Base-by-base conservation (phyloP, 2,888 invertebrate species). In the Hololepta plana region DNA sequence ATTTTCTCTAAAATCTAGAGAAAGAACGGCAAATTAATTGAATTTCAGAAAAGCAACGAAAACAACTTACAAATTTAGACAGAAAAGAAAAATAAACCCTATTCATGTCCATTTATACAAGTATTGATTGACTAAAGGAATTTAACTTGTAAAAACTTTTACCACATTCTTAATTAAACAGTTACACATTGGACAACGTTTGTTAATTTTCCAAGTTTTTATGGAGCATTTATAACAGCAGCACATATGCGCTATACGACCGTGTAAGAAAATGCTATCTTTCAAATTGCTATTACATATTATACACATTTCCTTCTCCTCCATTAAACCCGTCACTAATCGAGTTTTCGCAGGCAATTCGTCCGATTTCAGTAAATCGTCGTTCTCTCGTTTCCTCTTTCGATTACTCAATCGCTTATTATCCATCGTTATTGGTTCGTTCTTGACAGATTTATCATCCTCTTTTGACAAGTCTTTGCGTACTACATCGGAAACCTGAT, bases 141-240 rank as follows among this genome's bases (percentile, higher is more conserved):
- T 55, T 30, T 39, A 49, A 29, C 40, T 38, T 23, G 62, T 53
- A 31, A 67, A 69, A 9, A 69, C 64, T 43, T 62, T 69, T 27
- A 72, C 46, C 0, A 75, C 68, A 41, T 71, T 72, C 37, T 64
- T 69, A 4, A 72, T 67, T 52, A 64, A 65, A 31, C 70, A 57
- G 38, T 75, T 73, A 43, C 76, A 76, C 2, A 72, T 58, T 2
- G 76, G 75, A 44, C 76, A 76, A 13, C 67, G 51, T 38, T 66
- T 67, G 2, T 61, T 61, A 15, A 59, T 61, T 8, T 59, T 58
- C 69, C 74, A 72, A 1, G 70, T 67, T 39, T 64, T 67, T 20
- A 68, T 59, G 0, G 74, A 72, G 46, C 76, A 76, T 28, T 59
- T 62, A 38, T 75, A 76, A 41, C 76, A 76, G 35, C 73, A 73